Evolutionary conservation across 2,113 vertebrate genomes (phyloP), one percentile per base, ranked within the genome.

Genomic region (Amphilophus citrinellus): DNA sequence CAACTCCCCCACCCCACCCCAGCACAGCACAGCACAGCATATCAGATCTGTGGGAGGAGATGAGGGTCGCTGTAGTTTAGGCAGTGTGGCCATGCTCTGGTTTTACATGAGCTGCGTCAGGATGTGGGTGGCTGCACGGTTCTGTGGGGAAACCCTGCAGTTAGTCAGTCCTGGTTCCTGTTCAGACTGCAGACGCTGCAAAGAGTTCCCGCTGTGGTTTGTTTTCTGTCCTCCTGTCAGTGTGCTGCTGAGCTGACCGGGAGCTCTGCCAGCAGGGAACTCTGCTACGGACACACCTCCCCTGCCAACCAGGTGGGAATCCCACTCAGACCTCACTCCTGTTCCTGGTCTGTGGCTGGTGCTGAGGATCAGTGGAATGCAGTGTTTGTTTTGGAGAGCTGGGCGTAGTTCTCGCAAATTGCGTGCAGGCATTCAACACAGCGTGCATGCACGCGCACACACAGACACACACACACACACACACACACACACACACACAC

Each of bases 391-490:
- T 89, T 83, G 73, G 24, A 79, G 76, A 61, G 6, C 75, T 80
- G 88, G 93, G 90, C 35, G 91, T 89, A 80, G 87, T 65, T 42
- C 32, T 24, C 65, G 77, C 87, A 87, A 82, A 77, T 85, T 47
- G 75, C 66, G 84, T 2, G 11, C 78, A 79, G 59, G 60, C 66
- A 80, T 87, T 87, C 58, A 86, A 75, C 80, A 58, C 71, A 37
- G 71, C n/a, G 37, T 22, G 37, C 2, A 63, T 35, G 22, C 32
- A 4, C 32, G 32, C 32, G 6, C 32, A 6, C 32, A 6, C 6
- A 7, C 35, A 35, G 6, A 35, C 35, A 35, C 35, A 35, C 8
- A 35, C 76, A 56, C 60, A 6, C 6, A 7, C 35, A 35, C 1
- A 35, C 35, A 35, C 35, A 35, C 8, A 5, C 32, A 6, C 32